Percentiles rank a stretch among this genome's conserved stretches.
Evolutionary conservation across 2,797 vertebrate species (phyloP).

Genomic region (Sebastes nivosus): DNA sequence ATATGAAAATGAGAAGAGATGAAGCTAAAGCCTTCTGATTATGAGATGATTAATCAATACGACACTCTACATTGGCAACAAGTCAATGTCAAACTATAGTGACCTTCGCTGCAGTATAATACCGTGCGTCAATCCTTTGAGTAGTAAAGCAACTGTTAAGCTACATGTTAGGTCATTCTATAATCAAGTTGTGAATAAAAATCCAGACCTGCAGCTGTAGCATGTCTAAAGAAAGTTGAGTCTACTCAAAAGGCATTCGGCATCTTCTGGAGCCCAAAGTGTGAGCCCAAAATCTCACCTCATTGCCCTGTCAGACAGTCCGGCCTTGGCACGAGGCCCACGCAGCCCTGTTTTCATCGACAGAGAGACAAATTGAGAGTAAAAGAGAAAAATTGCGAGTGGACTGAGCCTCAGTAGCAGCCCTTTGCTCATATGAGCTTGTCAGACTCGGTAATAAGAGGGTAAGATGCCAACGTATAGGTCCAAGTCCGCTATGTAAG

Average conservation of each 20-base stretch:
- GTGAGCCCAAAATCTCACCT: conserved; percentile 63
- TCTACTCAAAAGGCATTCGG: conserved; percentile 41
- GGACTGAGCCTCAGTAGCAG: conserved; percentile 48
- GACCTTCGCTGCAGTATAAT: conserved; percentile 1
- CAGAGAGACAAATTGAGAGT: conserved; percentile 39
- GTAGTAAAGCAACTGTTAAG: conserved; percentile 28
- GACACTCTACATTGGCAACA: background rate
- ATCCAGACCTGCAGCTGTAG: conserved; percentile 39
- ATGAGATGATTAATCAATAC: background rate
- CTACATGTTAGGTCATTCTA: conserved; percentile 40
- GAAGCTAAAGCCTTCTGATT: background rate
- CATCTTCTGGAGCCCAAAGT: conserved; percentile 47
- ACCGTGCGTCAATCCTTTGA: conserved; percentile 22
- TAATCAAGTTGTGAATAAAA: conserved; percentile 45
- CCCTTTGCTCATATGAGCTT: conserved; percentile 26
- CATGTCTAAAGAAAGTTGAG: conserved; percentile 29
- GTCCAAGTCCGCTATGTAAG: conserved; percentile 46
- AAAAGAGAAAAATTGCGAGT: conserved; percentile 22
- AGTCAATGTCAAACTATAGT: background rate
- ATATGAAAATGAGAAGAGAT: background rate
- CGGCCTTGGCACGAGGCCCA: conserved; percentile 31
- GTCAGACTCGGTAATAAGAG: conserved; percentile 29
- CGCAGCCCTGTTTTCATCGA: conserved; percentile 42
- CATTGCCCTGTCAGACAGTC: conserved; percentile 61
- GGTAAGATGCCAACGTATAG: background rate